These are phyloP conservation scores for Drosophila pruinosa DNA, from an alignment of 1,140 invertebrate species.

Conservation along the genomic window DNA sequence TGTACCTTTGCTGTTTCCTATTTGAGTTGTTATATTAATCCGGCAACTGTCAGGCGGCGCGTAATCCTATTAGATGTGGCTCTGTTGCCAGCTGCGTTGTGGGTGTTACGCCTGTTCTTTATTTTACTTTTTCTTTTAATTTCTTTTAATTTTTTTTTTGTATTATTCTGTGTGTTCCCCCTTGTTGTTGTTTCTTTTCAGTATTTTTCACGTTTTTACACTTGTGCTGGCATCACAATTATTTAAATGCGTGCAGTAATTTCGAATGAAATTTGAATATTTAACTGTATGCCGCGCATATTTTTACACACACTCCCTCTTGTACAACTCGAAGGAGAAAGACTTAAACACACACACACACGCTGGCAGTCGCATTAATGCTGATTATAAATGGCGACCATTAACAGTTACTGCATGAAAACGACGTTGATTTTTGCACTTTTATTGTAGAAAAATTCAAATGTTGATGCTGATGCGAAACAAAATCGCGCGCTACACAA, in stretches of 20 bases:
- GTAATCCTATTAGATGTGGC: slow-evolving; percentile 41
- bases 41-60: slow-evolving; percentile 39
- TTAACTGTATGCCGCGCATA: slow-evolving; percentile 61
- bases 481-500: slow-evolving; percentile 26
- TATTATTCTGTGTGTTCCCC: slow-evolving; percentile 3
- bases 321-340: neutral
- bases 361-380: neutral
- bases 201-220: slow-evolving; percentile 56
- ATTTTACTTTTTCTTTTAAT: neutral
- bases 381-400: slow-evolving; percentile 24
- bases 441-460: slow-evolving; percentile 79
- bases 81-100: slow-evolving; percentile 21
- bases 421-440: slow-evolving; percentile 64
- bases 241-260: slow-evolving; percentile 78
- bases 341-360: slow-evolving; percentile 11
- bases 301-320: slow-evolving; percentile 49
- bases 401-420: slow-evolving; percentile 38
- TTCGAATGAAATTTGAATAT: slow-evolving; percentile 72
- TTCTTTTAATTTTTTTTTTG: neutral
- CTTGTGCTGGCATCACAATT: slow-evolving; percentile 59
- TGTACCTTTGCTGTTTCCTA: slow-evolving; percentile 22
- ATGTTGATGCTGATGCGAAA: slow-evolving; percentile 38
- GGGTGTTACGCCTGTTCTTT: neutral
- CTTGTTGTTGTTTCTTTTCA: slow-evolving; percentile 23
- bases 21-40: slow-evolving; percentile 40